These are phyloP conservation scores for Chaetodon auriga DNA, from an alignment of 2,113 vertebrate species.

Conservation along the genomic window DNA sequence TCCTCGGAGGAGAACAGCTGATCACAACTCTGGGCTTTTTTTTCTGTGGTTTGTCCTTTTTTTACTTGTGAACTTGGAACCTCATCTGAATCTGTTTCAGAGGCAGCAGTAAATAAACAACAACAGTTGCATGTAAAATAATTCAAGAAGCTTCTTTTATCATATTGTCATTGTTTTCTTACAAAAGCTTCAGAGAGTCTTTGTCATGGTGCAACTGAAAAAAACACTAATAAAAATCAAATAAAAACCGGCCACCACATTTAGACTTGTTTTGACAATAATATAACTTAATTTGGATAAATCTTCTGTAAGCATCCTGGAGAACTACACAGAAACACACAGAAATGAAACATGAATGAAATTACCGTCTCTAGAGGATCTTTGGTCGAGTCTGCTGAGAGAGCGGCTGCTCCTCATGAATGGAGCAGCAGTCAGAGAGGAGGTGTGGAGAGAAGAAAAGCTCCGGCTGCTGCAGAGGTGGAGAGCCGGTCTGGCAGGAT, in stretches of 20 bases:
- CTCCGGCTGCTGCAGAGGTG: slow-evolving; percentile 74
- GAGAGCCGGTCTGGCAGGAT: slow-evolving; percentile 17
- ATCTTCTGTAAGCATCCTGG: not conserved
- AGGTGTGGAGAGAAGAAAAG: slow-evolving; percentile 70
- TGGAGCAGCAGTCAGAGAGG: slow-evolving; percentile 50
- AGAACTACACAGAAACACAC: not conserved
- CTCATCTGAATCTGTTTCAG: slow-evolving; percentile 40
- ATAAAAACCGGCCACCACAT: not conserved
- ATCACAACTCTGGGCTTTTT: slow-evolving; percentile 25
- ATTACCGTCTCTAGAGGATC: slow-evolving; percentile 53
- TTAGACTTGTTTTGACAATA: not conserved
- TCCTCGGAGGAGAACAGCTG: slow-evolving; percentile 36
- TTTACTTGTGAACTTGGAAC: slow-evolving; percentile 23
- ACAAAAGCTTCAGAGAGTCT: not conserved
- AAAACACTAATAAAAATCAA: not conserved
- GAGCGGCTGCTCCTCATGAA: slow-evolving; percentile 74
- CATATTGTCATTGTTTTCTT: not conserved
- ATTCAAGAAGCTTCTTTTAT: too few relatives aligned
- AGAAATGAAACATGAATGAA: not conserved
- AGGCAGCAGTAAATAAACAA: not conserved
- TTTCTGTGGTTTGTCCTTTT: slow-evolving; percentile 20
- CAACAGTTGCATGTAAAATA: not conserved
- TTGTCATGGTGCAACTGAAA: not conserved
- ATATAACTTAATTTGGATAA: not conserved
- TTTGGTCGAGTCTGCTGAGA: slow-evolving; percentile 75